Evolutionary conservation across 2,888 invertebrate species (phyloP).

Genomic region (Acanthopleura granulata): DNA sequence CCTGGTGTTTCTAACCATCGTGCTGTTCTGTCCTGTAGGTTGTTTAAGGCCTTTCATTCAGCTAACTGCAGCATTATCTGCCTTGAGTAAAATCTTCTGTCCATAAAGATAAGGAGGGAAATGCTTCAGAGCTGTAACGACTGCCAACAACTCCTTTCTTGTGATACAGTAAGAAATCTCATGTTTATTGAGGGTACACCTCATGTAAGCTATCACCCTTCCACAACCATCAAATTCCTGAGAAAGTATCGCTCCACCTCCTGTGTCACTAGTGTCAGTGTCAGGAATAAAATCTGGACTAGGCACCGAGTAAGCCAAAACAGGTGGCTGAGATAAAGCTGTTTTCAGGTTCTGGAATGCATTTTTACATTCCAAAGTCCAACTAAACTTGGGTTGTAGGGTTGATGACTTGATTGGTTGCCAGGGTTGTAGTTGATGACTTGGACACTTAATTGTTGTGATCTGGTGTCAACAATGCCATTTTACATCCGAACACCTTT

Average conservation of each 20-base stretch:
- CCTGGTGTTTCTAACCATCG: background rate
- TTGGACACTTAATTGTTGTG: too few species aligned
- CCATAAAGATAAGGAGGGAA: slow-evolving; percentile 22
- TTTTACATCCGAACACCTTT: too few species aligned
- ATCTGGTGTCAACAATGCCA: too few species aligned
- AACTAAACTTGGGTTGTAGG: slow-evolving; percentile 22
- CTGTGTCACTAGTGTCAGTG: slow-evolving; percentile 5
- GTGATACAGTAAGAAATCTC: slow-evolving; percentile 22
- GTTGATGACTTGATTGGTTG: too few species aligned
- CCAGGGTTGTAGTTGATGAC: too few species aligned
- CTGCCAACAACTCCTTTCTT: too few species aligned
- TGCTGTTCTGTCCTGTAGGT: background rate
- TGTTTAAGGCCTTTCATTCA: too few species aligned
- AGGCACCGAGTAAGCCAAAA: slow-evolving; percentile 24
- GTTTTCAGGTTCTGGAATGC: too few species aligned
- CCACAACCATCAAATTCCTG: slow-evolving; percentile 22
- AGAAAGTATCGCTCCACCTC: slow-evolving; percentile 21
- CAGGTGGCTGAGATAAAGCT: slow-evolving; percentile 22
- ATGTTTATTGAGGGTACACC: slow-evolving; percentile 3
- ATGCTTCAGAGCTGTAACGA: slow-evolving; percentile 15
- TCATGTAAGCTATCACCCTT: slow-evolving; percentile 19
- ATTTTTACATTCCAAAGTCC: slow-evolving; percentile 20
- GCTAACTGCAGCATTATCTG: slow-evolving; percentile 21
- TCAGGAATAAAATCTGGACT: background rate
- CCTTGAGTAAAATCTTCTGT: slow-evolving; percentile 1